A percentile compares a stretch with the other conserved stretches of the same genome.
phyloP scores from a whole-genome alignment of 1,140 invertebrate genomes.

The Argopecten irradians region DNA sequence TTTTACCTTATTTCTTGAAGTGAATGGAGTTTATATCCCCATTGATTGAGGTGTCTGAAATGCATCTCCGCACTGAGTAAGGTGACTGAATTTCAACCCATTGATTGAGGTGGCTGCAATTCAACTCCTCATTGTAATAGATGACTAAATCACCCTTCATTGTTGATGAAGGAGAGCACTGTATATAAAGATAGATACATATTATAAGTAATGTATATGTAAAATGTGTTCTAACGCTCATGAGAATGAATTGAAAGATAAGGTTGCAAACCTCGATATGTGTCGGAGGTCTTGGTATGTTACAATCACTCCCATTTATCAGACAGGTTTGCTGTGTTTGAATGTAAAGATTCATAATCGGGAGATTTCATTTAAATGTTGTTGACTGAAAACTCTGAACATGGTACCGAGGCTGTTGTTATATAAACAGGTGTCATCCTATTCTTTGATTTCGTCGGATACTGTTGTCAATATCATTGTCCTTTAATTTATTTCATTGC shows the following conservation, averaged over 20 bases:
- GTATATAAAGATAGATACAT: not conserved
- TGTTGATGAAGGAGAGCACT: too few relatives aligned
- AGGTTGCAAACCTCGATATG: not conserved
- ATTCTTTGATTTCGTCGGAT: not conserved
- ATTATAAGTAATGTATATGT: not conserved
- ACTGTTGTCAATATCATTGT: constrained; percentile 13
- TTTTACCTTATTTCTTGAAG: too few relatives aligned
- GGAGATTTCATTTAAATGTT: not conserved
- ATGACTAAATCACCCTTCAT: too few relatives aligned
- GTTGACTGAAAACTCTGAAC: not conserved
- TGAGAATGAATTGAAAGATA: not conserved
- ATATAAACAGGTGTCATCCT: not conserved
- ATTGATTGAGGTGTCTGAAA: too few relatives aligned
- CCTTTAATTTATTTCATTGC: constrained; percentile 18
- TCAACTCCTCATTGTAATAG: too few relatives aligned
- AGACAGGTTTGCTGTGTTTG: not conserved
- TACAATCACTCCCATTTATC: not conserved
- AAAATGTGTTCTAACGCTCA: not conserved
- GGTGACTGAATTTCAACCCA: too few relatives aligned
- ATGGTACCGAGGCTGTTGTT: not conserved
- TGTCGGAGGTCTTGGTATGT: not conserved
- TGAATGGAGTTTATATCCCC: too few relatives aligned
- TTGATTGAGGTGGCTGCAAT: too few relatives aligned
- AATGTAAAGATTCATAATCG: not conserved
- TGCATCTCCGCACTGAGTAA: too few relatives aligned